Conservation (phyloP, 2,113 vertebrate genomes). For the Acinonyx jubatus region DNA sequence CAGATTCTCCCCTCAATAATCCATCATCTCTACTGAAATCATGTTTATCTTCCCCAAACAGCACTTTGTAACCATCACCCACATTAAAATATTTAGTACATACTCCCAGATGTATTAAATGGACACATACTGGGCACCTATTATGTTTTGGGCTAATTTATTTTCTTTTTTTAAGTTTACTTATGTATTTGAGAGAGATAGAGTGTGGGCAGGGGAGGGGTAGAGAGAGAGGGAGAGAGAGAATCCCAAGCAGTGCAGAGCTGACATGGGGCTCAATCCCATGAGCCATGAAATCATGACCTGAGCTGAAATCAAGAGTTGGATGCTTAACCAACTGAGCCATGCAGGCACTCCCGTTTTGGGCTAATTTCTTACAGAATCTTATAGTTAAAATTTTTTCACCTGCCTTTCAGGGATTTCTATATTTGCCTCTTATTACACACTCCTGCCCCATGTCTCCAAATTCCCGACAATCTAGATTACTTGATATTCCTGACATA, state of each 20-base stretch:
- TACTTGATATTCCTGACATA: not conserved
- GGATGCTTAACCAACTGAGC: no score
- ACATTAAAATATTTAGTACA: not conserved
- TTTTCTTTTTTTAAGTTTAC: not conserved
- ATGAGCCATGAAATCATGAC: no score
- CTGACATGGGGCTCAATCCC: no score
- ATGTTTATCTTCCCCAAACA: not conserved
- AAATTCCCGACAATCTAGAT: not conserved
- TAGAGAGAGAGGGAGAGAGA: no score
- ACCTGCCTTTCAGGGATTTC: not conserved
- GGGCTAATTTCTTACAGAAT: not conserved
- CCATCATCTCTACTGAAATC: not conserved
- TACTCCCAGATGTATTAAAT: not conserved
- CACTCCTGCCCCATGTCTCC: not conserved
- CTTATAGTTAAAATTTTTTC: not conserved
- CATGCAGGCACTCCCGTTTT: not conserved
- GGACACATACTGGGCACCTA: not conserved
- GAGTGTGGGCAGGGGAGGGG: no score
- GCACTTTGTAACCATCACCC: not conserved
- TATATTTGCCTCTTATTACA: not conserved
- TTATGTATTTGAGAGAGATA: no score
- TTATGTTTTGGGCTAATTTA: not conserved
- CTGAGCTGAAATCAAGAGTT: no score
- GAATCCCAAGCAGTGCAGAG: no score
- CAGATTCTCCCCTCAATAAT: not conserved